Evolutionary conservation across 2,113 vertebrate genomes (phyloP), one percentile per base, ranked within the genome.

Genomic region (Bostrychus sinensis): DNA sequence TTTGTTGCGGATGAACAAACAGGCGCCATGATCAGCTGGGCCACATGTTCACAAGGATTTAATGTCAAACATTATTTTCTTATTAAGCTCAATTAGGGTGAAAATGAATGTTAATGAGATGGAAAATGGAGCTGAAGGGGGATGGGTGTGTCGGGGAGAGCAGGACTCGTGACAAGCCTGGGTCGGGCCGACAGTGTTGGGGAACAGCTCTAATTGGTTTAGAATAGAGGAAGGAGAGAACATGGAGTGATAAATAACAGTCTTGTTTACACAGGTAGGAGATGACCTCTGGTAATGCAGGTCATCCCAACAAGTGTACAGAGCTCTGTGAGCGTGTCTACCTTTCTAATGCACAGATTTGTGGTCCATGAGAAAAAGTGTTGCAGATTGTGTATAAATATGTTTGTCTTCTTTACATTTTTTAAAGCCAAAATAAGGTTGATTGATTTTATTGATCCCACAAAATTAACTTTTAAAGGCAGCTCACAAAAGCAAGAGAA

Each of bases 71-170:
- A 93, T 92, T 92, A 91, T 80, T 88, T 81, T 91, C 79, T 93
- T 92, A 93, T 92, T 93, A 93, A 89, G 90, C 91, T 91, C 91
- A 92, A 93, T 93, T 92, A 91, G 90, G 84, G 81, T 72, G 89
- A 91, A 77, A 92, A 93, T 91, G 84, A 89, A 90, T 91, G 87
- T 91, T 94, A 95, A 95, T 95, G 94, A 94, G 93, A 94, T 94
- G 93, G 92, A 89, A 94, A 94, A 94, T 91, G 86, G 89, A 90
- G 90, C 72, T 88, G 85, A 90, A 88, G 59, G 50, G 46, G 67
- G 66, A 53, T 46, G 54, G 55, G 41, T 3, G 45, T 3, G 17
- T 26, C 42, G 62, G 56, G 46, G 56, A 38, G 74, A 19, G 25
- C 16, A 0, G 37, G 60, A 51, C 60, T 85, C 56, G 70, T 70